Percentiles rank a stretch among this genome's conserved stretches.
These are phyloP conservation scores for Xiphophorus birchmanni DNA, from an alignment of 2,797 vertebrate species.

Conservation along the genomic window DNA sequence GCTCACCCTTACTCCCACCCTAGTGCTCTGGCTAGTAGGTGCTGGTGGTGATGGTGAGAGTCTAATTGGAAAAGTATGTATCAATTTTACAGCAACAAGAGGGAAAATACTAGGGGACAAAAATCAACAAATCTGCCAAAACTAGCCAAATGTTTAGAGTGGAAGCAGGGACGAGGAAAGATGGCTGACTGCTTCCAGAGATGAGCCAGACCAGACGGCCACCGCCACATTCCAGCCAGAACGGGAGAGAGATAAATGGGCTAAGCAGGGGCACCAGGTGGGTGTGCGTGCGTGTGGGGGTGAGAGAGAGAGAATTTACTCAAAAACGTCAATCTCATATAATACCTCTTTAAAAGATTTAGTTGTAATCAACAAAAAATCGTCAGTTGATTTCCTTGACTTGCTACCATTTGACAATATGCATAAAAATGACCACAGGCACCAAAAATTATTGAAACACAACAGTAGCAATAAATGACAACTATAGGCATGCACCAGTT, in stretches of 20 bases:
- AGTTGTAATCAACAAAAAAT: neutral
- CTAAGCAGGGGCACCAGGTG: constrained; percentile 43
- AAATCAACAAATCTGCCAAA: constrained; percentile 82
- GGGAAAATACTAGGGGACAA: constrained; percentile 78
- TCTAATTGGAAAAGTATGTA: constrained; percentile 81
- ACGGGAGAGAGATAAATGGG: constrained; percentile 26
- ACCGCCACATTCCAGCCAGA: constrained; percentile 65
- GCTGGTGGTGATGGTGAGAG: constrained; percentile 21
- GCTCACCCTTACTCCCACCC: constrained; percentile 71
- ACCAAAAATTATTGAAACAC: neutral
- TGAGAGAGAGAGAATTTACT: neutral
- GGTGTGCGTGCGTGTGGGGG: constrained; percentile 6
- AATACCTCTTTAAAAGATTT: neutral
- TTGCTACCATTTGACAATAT: neutral
- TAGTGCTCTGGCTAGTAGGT: constrained; percentile 49
- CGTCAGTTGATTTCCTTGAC: neutral
- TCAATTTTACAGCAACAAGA: constrained; percentile 81
- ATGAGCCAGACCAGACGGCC: constrained; percentile 78
- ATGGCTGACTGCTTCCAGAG: constrained; percentile 74
- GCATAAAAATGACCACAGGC: neutral
- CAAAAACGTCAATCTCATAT: no score
- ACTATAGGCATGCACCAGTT: neutral
- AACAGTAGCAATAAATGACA: neutral
- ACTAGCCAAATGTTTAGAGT: constrained; percentile 83
- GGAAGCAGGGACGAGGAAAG: constrained; percentile 73